Evolutionary conservation across 2,113 vertebrate species (phyloP).

Genomic region (Bujurquina vittata): DNA sequence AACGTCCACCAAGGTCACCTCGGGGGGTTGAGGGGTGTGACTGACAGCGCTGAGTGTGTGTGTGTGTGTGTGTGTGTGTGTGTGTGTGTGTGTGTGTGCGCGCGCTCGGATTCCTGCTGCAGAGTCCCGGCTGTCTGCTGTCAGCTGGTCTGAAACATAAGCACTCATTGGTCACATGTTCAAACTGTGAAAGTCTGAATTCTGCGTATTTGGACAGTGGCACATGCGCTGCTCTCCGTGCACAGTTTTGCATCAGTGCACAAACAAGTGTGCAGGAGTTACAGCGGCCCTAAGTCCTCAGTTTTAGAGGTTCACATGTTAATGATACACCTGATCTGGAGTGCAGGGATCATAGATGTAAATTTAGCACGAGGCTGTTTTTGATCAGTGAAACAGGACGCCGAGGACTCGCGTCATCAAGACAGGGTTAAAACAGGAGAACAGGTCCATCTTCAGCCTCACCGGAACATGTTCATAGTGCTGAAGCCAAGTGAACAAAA

Average conservation of each 20-base stretch:
- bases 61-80: neutral
- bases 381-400: too few relatives aligned
- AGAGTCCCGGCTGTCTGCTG: neutral
- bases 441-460: too few relatives aligned
- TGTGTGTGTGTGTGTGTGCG: too few relatives aligned
- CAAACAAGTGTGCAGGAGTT: neutral
- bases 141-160: neutral
- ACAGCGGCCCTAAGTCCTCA: neutral
- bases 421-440: too few relatives aligned
- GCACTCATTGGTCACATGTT: neutral
- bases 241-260: neutral
- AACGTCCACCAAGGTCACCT: conserved; percentile 48
- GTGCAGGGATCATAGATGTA: too few relatives aligned
- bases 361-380: too few relatives aligned
- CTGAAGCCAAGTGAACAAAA: too few relatives aligned
- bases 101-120: neutral
- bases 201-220: neutral
- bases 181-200: neutral
- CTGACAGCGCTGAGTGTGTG: rapidly evolving
- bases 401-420: too few relatives aligned
- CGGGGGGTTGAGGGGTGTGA: neutral
- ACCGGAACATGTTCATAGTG: too few relatives aligned
- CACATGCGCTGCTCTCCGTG: neutral
- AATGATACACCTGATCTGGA: neutral
- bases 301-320: neutral